Percentiles rank a stretch among this genome's conserved stretches.
phyloP scores from a whole-genome alignment of 2,888 invertebrate genomes.

The Seira ritae region DNA sequence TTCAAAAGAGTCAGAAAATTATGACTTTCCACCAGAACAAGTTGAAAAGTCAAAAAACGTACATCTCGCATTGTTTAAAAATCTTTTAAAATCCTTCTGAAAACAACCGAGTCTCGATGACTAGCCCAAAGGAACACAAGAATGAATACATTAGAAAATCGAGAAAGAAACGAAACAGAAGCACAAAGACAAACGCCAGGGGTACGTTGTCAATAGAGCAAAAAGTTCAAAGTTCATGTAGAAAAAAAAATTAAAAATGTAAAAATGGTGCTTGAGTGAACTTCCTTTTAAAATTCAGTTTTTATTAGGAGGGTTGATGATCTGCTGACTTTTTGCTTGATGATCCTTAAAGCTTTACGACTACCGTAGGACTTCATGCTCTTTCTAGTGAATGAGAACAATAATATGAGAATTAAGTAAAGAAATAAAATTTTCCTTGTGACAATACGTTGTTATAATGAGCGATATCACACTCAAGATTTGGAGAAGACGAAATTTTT shows the following conservation, averaged over 20 bases:
- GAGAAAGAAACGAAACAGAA: conserved; percentile 20
- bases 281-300: neutral
- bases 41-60: conserved; percentile 21
- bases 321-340: conserved; percentile 57
- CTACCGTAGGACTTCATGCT: no score
- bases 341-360: conserved; percentile 63
- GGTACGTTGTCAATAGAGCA: conserved; percentile 54
- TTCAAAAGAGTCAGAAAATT: conserved; percentile 73
- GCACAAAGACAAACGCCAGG: conserved; percentile 39
- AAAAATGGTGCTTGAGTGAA: conserved; percentile 26
- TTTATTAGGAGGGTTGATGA: conserved; percentile 1
- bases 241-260: conserved; percentile 57
- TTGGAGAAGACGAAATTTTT: no score
- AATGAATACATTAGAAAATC: conserved; percentile 45
- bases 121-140: conserved; percentile 25
- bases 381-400: no score
- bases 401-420: no score
- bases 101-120: no score
- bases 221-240: neutral
- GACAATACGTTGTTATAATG: no score
- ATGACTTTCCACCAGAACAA: conserved; percentile 65
- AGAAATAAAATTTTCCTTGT: no score
- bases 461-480: no score
- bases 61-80: no score
- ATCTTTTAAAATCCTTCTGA: no score